phyloP scores from a whole-genome alignment of 2,888 invertebrate genomes.

The Pandemis heparana region DNA sequence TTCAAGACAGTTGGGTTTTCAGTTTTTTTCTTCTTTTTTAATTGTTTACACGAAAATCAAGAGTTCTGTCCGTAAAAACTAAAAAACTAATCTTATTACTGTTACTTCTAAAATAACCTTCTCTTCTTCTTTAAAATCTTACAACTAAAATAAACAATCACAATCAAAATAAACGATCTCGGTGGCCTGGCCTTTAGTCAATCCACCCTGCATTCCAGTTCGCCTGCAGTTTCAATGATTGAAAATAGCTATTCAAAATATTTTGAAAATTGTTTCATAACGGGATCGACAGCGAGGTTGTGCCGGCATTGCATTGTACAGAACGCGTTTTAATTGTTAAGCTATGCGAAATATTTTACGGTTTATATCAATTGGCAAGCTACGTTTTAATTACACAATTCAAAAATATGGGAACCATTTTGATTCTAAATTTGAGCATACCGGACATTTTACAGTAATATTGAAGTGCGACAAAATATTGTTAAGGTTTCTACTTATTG shows the following conservation, averaged over 20 bases:
- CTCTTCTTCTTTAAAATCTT: not conserved
- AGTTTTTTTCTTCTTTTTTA: not conserved
- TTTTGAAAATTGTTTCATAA: constrained; percentile 85
- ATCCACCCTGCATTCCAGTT: constrained; percentile 72
- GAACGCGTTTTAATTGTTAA: constrained; percentile 66
- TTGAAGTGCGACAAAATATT: not conserved
- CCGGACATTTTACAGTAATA: not conserved
- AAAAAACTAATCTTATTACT: not conserved
- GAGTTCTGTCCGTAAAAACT: not conserved
- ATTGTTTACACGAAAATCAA: not conserved
- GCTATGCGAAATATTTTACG: constrained; percentile 74
- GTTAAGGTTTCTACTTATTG: not conserved
- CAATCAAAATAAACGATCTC: constrained; percentile 31
- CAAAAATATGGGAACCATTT: constrained; percentile 20
- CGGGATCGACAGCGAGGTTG: constrained; percentile 65
- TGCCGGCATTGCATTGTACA: constrained; percentile 68
- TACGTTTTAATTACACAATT: constrained; percentile 53
- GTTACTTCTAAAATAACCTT: not conserved
- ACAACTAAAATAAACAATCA: constrained; percentile 31
- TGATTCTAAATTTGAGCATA: not conserved
- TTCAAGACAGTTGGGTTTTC: no score
- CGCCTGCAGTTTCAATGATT: constrained; percentile 82
- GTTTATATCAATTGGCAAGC: constrained; percentile 66
- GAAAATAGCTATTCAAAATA: constrained; percentile 86
- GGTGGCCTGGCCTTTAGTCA: constrained; percentile 56